These are phyloP conservation scores for Oryzias woworae DNA, from an alignment of 2,113 vertebrate species.

Conservation along the genomic window DNA sequence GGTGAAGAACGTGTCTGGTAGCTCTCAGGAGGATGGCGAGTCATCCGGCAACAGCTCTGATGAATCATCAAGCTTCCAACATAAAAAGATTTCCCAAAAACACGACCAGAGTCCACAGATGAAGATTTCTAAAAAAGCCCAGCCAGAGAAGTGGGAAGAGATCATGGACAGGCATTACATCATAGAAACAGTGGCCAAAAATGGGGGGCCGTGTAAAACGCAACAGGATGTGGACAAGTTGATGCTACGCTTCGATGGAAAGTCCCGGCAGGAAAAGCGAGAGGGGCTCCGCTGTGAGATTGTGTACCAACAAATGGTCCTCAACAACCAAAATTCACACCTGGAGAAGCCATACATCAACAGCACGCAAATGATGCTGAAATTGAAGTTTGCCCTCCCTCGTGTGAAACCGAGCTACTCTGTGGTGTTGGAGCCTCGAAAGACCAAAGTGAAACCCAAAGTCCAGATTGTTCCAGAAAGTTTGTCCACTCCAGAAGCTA, in stretches of 20 bases:
- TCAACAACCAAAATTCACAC: constrained; percentile 59
- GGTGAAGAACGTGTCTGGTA: background rate
- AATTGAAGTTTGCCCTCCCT: constrained; percentile 70
- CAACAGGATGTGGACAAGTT: constrained; percentile 74
- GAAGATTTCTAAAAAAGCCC: constrained; percentile 1
- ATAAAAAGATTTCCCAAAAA: background rate
- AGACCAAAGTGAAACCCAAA: background rate
- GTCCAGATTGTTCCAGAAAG: rapidly evolving
- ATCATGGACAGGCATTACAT: constrained; percentile 61
- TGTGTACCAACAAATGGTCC: constrained; percentile 71
- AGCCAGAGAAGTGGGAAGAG: constrained; percentile 14
- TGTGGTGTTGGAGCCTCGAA: constrained; percentile 49
- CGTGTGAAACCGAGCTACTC: constrained; percentile 59
- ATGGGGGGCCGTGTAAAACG: constrained; percentile 74
- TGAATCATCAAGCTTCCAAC: background rate
- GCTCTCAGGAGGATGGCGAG: constrained; percentile 32
- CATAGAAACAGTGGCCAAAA: constrained; percentile 47
- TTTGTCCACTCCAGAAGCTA: background rate
- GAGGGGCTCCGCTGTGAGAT: constrained; percentile 73
- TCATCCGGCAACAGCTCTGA: constrained; percentile 12
- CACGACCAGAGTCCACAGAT: background rate
- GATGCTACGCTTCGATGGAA: constrained; percentile 61
- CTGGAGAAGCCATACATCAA: constrained; percentile 35
- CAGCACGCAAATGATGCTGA: constrained; percentile 51
- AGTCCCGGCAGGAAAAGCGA: constrained; percentile 47